Evolutionary conservation across 2,888 invertebrate genomes (phyloP), one percentile per base, ranked within the genome.

Genomic region (Pocota personata): DNA sequence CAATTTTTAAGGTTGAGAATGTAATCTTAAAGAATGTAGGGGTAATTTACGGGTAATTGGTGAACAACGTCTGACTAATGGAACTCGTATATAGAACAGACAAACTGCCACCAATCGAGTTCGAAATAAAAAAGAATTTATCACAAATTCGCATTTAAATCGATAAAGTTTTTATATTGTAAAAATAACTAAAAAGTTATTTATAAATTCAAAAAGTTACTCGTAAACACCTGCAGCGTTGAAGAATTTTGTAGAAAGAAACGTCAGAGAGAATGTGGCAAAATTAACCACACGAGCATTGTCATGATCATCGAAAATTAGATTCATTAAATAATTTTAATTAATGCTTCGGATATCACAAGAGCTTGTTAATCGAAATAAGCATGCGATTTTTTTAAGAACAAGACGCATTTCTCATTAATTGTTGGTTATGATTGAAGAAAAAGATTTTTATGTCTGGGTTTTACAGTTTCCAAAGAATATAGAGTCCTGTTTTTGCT

Each of bases 171-270:
- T 8, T 10, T 43, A 3, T 40, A 3, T 43, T 46, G 2, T 55
- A 32, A 32, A 32, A 55, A 37, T 58, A 58, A n/a, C 37, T n/a
- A 19, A 19, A n/a, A 35, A 57, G 37, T 24, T 64, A 64, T 75
- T 75, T 64, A 19, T 75, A 52, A 37, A 30, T 43, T 64, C 7
- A 10, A 55, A 46, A 24, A 62, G 19, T 14, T 52, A 14, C 6
- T 10, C 32, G 32, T n/a, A 14, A 64, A 62, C 76, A 82, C 76
- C 82, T 76, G 76, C 48, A 40, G 37, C 37, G 30, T 62, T 57
- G 12, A 40, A 52, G 35, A 76, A 64, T 71, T 76, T 75, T 48
- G 37, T 37, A 19, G 21, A 37, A 30, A 19, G 21, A 37, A 30
- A 75, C 75, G 46, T 37, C 57, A 64, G 16, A 27, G n/a, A 8